A percentile compares a stretch with the other conserved stretches of the same genome.
phyloP scores from a whole-genome alignment of 2,797 vertebrate genomes.

The Morelia viridis region DNA sequence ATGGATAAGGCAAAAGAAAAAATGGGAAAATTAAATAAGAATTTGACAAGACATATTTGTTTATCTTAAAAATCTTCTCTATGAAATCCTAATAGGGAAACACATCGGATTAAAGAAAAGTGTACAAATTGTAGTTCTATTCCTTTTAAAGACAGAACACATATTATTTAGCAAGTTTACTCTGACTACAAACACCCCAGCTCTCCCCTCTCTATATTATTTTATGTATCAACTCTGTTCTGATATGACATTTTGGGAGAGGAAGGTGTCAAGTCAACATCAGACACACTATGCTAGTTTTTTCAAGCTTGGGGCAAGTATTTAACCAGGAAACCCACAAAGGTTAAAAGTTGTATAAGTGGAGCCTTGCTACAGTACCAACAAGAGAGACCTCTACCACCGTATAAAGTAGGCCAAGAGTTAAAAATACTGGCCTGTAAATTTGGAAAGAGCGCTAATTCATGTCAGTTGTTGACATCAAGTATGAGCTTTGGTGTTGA shows the following conservation, averaged over 20 bases:
- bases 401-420: not conserved
- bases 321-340: not conserved
- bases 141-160: not conserved
- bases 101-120: not conserved
- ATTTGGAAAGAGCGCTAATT: not conserved
- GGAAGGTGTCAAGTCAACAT: not conserved
- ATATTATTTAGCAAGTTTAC: not conserved
- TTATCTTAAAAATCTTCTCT: not conserved
- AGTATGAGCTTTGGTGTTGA: not conserved
- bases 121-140: not conserved
- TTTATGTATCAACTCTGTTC: not conserved
- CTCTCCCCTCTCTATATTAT: not conserved
- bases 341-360: not conserved
- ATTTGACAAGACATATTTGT: not conserved
- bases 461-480: not conserved
- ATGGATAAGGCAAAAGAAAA: not conserved
- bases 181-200: not conserved
- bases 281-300: not conserved
- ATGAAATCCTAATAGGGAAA: not conserved
- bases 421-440: not conserved
- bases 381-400: not conserved
- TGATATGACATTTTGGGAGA: not conserved
- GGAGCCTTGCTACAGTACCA: not conserved
- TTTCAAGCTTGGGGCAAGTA: not conserved
- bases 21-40: not conserved